Conservation (phyloP, 2,888 invertebrate species). For the Atrina japonica region DNA sequence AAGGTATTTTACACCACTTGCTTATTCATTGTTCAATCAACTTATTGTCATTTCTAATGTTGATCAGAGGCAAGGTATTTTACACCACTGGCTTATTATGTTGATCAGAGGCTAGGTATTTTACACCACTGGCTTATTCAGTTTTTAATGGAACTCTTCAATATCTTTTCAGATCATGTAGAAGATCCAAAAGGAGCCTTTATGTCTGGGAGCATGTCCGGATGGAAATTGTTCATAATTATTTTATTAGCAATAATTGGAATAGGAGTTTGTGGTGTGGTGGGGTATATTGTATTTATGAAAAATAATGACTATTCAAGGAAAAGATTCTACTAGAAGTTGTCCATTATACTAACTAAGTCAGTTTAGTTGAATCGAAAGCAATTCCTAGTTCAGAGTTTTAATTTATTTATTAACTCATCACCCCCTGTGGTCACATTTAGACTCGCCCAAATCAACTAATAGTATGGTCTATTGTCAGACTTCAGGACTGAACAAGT, state of each 20-base stretch:
- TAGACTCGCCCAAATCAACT: no score
- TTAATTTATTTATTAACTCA: no score
- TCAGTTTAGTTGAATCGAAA: no score
- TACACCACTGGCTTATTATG: no score
- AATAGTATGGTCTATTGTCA: no score
- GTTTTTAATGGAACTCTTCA: background rate
- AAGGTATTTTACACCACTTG: no score
- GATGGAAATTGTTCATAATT: constrained; percentile 93
- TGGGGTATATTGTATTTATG: constrained; percentile 96
- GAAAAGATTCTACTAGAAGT: constrained; percentile 93
- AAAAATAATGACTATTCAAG: constrained; percentile 93
- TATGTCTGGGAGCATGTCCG: constrained; percentile 87
- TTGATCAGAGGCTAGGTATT: no score
- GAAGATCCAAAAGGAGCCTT: constrained; percentile 88
- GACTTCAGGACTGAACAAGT: no score
- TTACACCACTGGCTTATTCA: no score
- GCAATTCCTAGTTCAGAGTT: no score
- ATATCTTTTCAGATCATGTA: constrained; percentile 83
- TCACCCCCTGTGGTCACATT: no score
- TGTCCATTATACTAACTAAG: constrained; percentile 44
- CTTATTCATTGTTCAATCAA: background rate
- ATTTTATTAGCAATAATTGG: constrained; percentile 92
- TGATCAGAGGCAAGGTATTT: no score
- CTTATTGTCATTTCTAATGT: background rate
- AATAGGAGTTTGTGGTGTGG: constrained; percentile 90